Evolutionary conservation across 2,797 vertebrate genomes (phyloP).

Genomic region (Coranthus polyacanthus): DNA sequence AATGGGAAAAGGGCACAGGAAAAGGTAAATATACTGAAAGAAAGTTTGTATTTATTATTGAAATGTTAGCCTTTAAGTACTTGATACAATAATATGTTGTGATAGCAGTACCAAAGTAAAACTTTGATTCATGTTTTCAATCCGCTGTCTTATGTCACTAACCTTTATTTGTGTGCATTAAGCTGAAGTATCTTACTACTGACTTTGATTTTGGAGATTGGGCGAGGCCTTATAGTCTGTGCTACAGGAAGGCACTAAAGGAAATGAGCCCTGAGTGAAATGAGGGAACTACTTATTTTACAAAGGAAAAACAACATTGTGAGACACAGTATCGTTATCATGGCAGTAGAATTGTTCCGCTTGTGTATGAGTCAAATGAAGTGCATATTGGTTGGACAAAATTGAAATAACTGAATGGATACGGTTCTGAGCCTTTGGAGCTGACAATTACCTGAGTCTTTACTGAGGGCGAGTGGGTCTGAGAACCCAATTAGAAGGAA

Average conservation of each 20-base stretch:
- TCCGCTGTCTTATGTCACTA: conserved; percentile 22
- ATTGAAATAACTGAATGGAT: conserved; percentile 19
- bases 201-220: conserved; percentile 2
- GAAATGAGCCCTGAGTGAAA: neutral
- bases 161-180: conserved; percentile 9
- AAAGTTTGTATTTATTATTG: conserved; percentile 57
- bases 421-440: too few relatives aligned
- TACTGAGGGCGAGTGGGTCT: too few relatives aligned
- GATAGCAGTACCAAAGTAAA: conserved; percentile 25
- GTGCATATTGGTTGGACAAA: conserved; percentile 14
- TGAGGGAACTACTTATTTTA: neutral
- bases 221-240: conserved; percentile 3
- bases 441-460: too few relatives aligned
- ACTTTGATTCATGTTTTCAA: conserved; percentile 20
- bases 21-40: conserved; percentile 67
- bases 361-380: conserved; percentile 29
- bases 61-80: conserved; percentile 54
- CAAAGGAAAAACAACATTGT: conserved; percentile 9
- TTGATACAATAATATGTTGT: conserved; percentile 38
- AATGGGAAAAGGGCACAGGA: conserved; percentile 58
- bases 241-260: neutral
- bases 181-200: conserved; percentile 7
- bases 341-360: neutral
- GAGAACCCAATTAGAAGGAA: conserved; percentile 10
- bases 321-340: conserved; percentile 1